Conservation (phyloP, 2,888 invertebrate genomes). For the Amphipyra berbera region DNA sequence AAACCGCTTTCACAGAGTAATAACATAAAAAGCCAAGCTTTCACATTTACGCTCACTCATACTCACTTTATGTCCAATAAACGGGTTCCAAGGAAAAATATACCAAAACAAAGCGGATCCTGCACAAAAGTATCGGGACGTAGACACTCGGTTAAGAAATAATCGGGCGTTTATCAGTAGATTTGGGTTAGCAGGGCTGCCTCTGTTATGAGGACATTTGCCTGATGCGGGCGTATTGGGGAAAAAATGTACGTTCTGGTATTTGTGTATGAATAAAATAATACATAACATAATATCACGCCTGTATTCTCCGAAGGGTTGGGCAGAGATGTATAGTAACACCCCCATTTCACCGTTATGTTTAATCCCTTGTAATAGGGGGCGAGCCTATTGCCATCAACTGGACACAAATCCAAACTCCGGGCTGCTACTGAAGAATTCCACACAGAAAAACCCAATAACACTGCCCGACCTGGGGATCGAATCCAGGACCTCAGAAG, state of each 20-base stretch:
- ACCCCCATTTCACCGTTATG: too few relatives aligned
- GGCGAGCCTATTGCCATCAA: too few relatives aligned
- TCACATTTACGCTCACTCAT: constrained; percentile 38
- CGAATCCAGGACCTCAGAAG: too few relatives aligned
- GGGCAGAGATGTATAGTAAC: too few relatives aligned
- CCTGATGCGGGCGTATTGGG: background rate
- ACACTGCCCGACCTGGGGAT: too few relatives aligned
- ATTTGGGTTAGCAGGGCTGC: constrained; percentile 39
- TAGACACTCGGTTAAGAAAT: constrained; percentile 42
- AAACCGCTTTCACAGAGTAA: constrained; percentile 40
- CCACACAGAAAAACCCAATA: too few relatives aligned
- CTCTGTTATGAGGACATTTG: background rate
- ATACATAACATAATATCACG: too few relatives aligned
- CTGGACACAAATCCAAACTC: too few relatives aligned
- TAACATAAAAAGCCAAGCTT: constrained; percentile 42
- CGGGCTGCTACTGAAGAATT: too few relatives aligned
- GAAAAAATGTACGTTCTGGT: background rate
- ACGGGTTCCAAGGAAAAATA: constrained; percentile 44
- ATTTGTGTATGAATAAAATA: background rate
- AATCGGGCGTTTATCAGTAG: constrained; percentile 53
- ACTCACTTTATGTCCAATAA: constrained; percentile 41
- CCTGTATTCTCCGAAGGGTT: too few relatives aligned
- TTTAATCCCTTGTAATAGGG: too few relatives aligned
- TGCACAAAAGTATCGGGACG: constrained; percentile 36
- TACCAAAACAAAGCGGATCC: constrained; percentile 41